phyloP scores from a whole-genome alignment of 2,113 vertebrate genomes.

The Petrocephalus microphthalmus region DNA sequence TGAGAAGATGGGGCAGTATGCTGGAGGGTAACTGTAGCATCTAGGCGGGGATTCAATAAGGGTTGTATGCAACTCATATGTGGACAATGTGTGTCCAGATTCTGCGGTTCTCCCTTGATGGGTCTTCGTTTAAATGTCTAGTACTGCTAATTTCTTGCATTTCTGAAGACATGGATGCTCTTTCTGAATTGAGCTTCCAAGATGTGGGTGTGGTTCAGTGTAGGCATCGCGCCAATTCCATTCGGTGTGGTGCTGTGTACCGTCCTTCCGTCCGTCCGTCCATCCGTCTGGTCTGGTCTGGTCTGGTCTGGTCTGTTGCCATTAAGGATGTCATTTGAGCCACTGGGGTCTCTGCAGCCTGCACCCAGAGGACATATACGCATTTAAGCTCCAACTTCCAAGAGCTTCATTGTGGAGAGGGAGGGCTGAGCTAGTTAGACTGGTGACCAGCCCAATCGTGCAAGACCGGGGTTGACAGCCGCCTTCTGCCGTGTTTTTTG shows the following conservation, averaged over 20 bases:
- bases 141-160: not conserved
- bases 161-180: not conserved
- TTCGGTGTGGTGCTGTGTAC: not conserved
- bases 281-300: no score
- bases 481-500: not conserved
- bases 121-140: not conserved
- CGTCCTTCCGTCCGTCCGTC: not conserved
- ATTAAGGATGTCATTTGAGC: not conserved
- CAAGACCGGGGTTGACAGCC: not conserved
- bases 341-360: not conserved
- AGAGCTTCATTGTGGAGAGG: not conserved
- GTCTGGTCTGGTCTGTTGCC: no score
- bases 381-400: not conserved
- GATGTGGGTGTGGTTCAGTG: not conserved
- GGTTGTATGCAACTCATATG: not conserved
- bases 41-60: not conserved
- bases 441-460: not conserved
- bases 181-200: not conserved
- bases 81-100: not conserved
- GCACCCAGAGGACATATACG: not conserved
- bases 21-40: not conserved
- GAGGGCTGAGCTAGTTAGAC: not conserved
- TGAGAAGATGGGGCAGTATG: not conserved
- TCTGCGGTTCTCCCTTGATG: not conserved
- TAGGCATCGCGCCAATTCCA: not conserved